Conservation (phyloP, 2,797 vertebrate genomes). For the Enteromius unitaeniatus region DNA sequence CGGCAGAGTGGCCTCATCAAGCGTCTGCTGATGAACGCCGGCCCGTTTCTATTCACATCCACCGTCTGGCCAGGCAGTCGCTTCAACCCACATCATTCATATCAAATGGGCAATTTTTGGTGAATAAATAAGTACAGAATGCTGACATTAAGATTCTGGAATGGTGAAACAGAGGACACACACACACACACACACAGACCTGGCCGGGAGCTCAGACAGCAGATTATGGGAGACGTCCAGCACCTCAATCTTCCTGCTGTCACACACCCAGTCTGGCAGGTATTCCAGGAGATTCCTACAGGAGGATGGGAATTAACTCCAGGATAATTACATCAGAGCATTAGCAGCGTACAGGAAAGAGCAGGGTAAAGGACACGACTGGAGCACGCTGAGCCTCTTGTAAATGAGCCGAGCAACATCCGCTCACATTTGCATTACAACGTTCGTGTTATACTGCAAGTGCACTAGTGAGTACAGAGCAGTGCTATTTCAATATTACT, state of each 20-base stretch:
- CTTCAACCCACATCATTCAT: conserved; percentile 22
- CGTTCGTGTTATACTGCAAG: not conserved
- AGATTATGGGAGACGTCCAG: conserved; percentile 89
- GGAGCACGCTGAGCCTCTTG: not conserved
- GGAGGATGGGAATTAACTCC: conserved; percentile 32
- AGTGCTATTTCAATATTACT: not conserved
- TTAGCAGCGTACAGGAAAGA: not conserved
- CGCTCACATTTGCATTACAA: not conserved
- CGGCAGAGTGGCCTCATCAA: conserved; percentile 17
- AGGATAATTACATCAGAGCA: conserved; percentile 17
- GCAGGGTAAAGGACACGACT: conserved; percentile 7
- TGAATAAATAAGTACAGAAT: conserved; percentile 46
- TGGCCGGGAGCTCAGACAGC: conserved; percentile 86
- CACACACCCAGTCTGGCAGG: conserved; percentile 93
- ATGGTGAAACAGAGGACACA: conserved; percentile 16
- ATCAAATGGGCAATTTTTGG: conserved; percentile 37
- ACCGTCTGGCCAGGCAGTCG: conserved; percentile 33
- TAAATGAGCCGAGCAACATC: not conserved
- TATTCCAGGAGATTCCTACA: conserved; percentile 91
- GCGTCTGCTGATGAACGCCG: conserved; percentile 27
- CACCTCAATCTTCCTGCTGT: conserved; percentile 93
- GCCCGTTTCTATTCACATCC: conserved; percentile 33
- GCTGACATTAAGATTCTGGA: conserved; percentile 5
- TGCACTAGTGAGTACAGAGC: not conserved
- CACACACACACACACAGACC: conserved; percentile 74